Evolutionary conservation across 92 coral and sea anemone species (phyloP), one percentile per base, ranked within the genome.

Genomic region (Palythoa heliodiscus): DNA sequence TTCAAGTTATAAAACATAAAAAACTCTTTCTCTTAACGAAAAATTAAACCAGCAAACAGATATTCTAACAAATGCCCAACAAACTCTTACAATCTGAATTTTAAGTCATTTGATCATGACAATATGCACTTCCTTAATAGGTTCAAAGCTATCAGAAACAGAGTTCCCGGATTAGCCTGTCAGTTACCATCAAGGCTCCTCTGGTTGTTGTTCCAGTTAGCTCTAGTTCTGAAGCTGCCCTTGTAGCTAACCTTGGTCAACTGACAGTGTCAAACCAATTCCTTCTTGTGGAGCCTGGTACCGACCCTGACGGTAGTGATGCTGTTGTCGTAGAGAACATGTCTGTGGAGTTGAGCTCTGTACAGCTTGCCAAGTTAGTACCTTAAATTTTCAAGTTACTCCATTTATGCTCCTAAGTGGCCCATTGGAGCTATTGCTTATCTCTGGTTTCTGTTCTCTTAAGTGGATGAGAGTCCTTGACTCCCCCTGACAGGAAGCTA

Each of bases 161-260:
- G 82, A 89, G 95, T 87, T 90, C 96, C 25, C 81, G 98, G 37
- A 84, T 96, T 66, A 96, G 92, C 69, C 87, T 96, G 39, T 89
- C 92, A 22, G 95, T 96, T 17, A 89, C 98, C 47, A 94, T 96
- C 82, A 94, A 94, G 58, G 98, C 98, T 3, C 98, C 98, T 1
- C 86, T 92, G 64, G 89, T 96, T 48, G 87, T 96, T 82, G 91
- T 96, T 39, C 98, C 98, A 22, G 95, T 94, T 76, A 88, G 93
- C 70, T 94, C 98, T 48, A 88, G 87, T 19, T 96, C 98, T 39
- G 83, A 63, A 61, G 92, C 92, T 83, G 96, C 95, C 24, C 75
- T 96, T 12, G 95, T 96, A 5, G 98, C 98, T 20, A 93, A 92
- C 80, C 93, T 96, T 20, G 98, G 98, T 47, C 94, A 75, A 68